Base-by-base conservation (phyloP, 2,888 invertebrate genomes). In the Lordiphosa fenestrarum region DNA sequence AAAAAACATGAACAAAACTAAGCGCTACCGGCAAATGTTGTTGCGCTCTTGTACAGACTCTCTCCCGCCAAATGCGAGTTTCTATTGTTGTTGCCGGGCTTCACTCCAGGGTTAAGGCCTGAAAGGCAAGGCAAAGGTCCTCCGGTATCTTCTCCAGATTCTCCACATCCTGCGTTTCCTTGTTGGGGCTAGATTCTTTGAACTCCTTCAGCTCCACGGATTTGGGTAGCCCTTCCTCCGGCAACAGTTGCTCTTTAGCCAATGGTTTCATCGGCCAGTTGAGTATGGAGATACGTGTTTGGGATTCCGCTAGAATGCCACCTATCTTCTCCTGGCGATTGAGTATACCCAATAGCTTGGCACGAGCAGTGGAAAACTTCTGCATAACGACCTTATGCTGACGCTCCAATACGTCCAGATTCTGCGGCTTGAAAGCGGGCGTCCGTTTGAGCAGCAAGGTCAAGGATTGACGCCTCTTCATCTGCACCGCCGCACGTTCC, bases 21-120 rank as follows among this genome's bases (percentile, higher is more conserved):
- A 25, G 7, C 25, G 25, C 25, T 25, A 62, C 76, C 81, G 76
- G 81, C 76, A 69, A 82, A 82, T 71, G 64, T 74, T 69, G 69
- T 67, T 56, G 44, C 25, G 25, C 25, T 25, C 25, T 7, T 65
- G 52, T 65, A 53, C 60, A 51, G 56, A 57, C 59, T 57, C 19
- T 38, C 30, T 19, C 7, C 44, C n/a, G 15, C 21, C 21, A 12
- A 40, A 19, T 41, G 30, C 30, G 49, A 30, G 19, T 21, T 48
- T 47, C 62, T 53, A 69, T 71, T 58, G 44, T 52, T 52, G 44
- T 37, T 30, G 72, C 60, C 60, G 10, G 30, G 10, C 30, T 30
- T 30, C 30, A 30, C 3, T 30, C 0, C 3, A 30, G 30, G 30
- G 0, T 10, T 30, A 30, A 10, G 3, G 30, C 30, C 10, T 9